Evolutionary conservation across 2,113 vertebrate genomes (phyloP), one percentile per base, ranked within the genome.

Genomic region (Atractosteus spatula): DNA sequence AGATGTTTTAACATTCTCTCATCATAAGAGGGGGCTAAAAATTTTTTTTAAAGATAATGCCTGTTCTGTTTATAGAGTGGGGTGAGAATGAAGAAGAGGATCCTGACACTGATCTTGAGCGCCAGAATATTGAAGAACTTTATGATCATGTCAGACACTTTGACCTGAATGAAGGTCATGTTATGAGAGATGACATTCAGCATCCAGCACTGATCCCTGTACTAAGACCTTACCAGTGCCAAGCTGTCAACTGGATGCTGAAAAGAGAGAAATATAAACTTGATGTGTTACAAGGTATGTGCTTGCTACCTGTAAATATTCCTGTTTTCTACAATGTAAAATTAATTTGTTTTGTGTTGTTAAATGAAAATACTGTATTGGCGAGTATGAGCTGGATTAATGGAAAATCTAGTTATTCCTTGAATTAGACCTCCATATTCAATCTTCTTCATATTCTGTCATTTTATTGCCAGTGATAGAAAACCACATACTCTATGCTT

Each of bases 41-140:
- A 29, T 1, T 2, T 29, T 29, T 2, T 29, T 29, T 29, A 29
- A 29, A 29, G 29, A 29, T 29, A 29, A 29, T 29, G 29, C 29
- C 29, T 29, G 29, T 29, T 29, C 29, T 29, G 29, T 7, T 67
- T 16, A 13, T 57, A 92, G 91, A 92, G 68, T 45, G 82, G 89
- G 1, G 89, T 89, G 59, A 94, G 56, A 93, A 95, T 42, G 92
- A 96, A 17, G 94, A 96, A 41, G 94, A 94, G 71, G 94, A 95
- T 67, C 90, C 94, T 47, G 96, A 99, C 71, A 92, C 62, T 0
- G 97, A 99, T 62, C 84, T 97, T 69, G 96, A 99, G 82, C 89
- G 96, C 61, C 96, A 99, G 74, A 98, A 99, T 59, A 92, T 98
- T 3, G 96, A 98, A 85, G 96, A 98, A 73, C 93, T 99, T n/a